Conservation (phyloP, 2,888 invertebrate species). For the Horisme vitalbata region DNA sequence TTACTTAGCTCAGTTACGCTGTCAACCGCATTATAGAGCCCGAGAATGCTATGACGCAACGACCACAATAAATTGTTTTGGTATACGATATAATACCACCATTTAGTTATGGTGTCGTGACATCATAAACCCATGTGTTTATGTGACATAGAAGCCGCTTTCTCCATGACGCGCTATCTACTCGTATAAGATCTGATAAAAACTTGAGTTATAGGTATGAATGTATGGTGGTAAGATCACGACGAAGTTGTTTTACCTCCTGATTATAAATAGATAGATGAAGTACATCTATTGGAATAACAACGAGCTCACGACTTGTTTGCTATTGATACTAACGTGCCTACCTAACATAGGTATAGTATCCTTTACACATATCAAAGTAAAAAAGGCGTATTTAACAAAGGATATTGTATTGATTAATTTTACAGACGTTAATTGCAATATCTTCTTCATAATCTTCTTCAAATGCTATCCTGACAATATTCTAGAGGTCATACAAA, state of each 20-base stretch:
- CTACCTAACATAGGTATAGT: too few species aligned
- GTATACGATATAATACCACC: constrained; percentile 4
- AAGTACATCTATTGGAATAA: neutral
- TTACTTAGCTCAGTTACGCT: constrained; percentile 8
- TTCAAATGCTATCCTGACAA: too few species aligned
- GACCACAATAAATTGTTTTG: constrained; percentile 13
- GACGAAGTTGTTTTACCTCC: constrained; percentile 5
- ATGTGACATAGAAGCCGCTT: constrained; percentile 17
- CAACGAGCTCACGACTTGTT: constrained; percentile 5
- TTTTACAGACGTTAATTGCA: too few species aligned
- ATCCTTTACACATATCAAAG: too few species aligned
- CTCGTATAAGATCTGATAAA: constrained; percentile 17
- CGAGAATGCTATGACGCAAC: constrained; percentile 13
- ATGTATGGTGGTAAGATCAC: constrained; percentile 7
- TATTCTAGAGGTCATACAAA: too few species aligned
- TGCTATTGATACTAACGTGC: too few species aligned
- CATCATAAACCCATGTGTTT: constrained; percentile 14
- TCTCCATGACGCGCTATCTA: constrained; percentile 17
- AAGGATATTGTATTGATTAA: too few species aligned
- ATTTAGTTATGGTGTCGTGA: constrained; percentile 16
- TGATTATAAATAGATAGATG: neutral
- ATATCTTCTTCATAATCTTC: too few species aligned
- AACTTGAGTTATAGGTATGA: constrained; percentile 2
- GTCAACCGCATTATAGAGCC: constrained; percentile 6
- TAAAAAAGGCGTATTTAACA: too few species aligned